A percentile compares a stretch with the other conserved stretches of the same genome.
phyloP scores from a whole-genome alignment of 2,888 invertebrate genomes.

The Pomacea canaliculata region DNA sequence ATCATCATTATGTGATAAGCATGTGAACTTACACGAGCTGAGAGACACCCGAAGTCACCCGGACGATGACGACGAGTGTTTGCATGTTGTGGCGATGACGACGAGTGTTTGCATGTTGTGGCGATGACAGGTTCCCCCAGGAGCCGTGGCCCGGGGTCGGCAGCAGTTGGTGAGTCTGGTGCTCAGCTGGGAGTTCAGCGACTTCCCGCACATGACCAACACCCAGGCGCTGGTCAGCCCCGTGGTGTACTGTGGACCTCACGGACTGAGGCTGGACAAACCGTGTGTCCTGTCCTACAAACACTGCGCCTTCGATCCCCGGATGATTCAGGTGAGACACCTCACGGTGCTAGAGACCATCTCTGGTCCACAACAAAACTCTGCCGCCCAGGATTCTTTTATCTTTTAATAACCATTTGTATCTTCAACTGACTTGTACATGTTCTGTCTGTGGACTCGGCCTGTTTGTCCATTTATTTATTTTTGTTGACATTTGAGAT shows the following conservation, averaged over 20 bases:
- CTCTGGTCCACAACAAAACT: too few species aligned
- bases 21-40: too few species aligned
- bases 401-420: neutral
- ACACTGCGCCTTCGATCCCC: slow-evolving; percentile 42
- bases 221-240: slow-evolving; percentile 48
- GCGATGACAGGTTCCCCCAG: slow-evolving; percentile 36
- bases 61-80: too few species aligned
- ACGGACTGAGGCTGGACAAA: slow-evolving; percentile 43
- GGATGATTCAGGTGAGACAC: slow-evolving; percentile 4
- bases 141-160: slow-evolving; percentile 36
- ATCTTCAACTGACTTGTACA: neutral
- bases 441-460: too few species aligned
- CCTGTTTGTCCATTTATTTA: too few species aligned
- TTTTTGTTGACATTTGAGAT: too few species aligned
- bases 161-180: slow-evolving; percentile 41
- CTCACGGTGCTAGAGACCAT: neutral
- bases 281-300: slow-evolving; percentile 41
- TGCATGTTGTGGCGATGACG: neutral
- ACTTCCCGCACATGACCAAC: slow-evolving; percentile 42
- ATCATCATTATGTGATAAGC: too few species aligned
- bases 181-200: slow-evolving; percentile 50
- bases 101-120: too few species aligned
- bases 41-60: too few species aligned
- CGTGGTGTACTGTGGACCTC: slow-evolving; percentile 51
- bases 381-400: too few species aligned